Evolutionary conservation across 2,888 invertebrate species (phyloP), one percentile per base, ranked within the genome.

Genomic region (Melanotus villosus): DNA sequence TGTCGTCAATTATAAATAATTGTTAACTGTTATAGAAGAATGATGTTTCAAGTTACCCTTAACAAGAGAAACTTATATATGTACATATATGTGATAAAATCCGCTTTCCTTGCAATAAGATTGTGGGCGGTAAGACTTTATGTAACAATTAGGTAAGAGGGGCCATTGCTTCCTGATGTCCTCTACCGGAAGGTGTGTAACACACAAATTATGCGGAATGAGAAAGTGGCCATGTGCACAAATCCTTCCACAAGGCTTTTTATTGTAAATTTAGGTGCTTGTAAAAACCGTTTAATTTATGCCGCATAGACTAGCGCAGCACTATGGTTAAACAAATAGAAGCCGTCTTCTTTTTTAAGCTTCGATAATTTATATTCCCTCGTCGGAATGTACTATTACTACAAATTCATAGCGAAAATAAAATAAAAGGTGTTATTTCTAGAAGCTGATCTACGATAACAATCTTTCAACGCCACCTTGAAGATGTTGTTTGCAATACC

Each of bases 171-270:
- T 60, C 59, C 59, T 60, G 45, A 32, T 60, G 59, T 60, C 59
- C 59, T 60, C 41, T 60, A 43, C 47, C 59, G 45, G 47, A 60
- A 60, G 59, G 59, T 30, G 47, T 60, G 45, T 47, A 60, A 58
- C 36, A 32, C 19, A 16, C 23, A 47, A 58, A 58, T 14, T 47
- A 45, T 60, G 43, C 19, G 19, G 32, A 18, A 43, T 60, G 41
- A 47, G 59, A 60, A 60, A 60, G 47, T 60, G 59, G 30, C 59
- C 47, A 34, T 58, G 58, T 58, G 21, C 41, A 36, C 23, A 58
- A 58, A 58, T 58, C 58, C 58, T 58, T 58, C 23, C 41, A n/a
- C 59, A 60, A 60, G 59, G 59, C n/a, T n/a, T 60, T 43, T 41
- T 12, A 43, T 41, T 43, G 58, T 43, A 43, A 10, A 30, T 14